Evolutionary conservation across 2,888 invertebrate species (phyloP).

Genomic region (Athalia cordata): DNA sequence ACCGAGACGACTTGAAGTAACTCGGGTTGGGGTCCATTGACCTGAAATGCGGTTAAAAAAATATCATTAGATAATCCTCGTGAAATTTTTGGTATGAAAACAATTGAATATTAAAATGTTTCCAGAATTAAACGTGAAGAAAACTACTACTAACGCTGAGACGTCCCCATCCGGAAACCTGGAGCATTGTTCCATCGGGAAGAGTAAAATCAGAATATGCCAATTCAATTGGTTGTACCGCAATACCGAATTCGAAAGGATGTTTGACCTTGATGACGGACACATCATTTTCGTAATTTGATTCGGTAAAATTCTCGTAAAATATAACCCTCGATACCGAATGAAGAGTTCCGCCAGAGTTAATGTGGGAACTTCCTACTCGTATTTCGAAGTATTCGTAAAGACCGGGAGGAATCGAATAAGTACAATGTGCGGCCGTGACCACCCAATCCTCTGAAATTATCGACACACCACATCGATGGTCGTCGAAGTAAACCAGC

Average conservation of each 20-base stretch:
- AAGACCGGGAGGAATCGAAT: background rate
- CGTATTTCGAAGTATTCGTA: constrained; percentile 10
- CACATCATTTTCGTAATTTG: constrained; percentile 59
- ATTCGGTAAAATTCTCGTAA: constrained; percentile 48
- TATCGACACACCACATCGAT: constrained; percentile 67
- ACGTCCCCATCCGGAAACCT: constrained; percentile 60
- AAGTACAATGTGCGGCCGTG: constrained; percentile 68
- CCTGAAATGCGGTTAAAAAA: background rate
- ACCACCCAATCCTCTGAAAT: constrained; percentile 64
- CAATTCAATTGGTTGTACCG: constrained; percentile 57
- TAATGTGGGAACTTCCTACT: constrained; percentile 26
- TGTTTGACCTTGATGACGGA: constrained; percentile 59
- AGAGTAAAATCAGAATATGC: constrained; percentile 58
- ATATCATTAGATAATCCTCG: background rate
- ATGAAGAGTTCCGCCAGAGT: constrained; percentile 30
- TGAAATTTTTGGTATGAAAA: constrained; percentile 26
- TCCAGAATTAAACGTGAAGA: constrained; percentile 49
- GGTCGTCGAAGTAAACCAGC: constrained; percentile 58
- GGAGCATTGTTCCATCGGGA: constrained; percentile 50
- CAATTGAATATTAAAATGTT: constrained; percentile 40
- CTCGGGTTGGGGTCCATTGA: background rate
- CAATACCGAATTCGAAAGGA: constrained; percentile 54
- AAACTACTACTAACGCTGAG: constrained; percentile 48
- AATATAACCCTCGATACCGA: constrained; percentile 7
- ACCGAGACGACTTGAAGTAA: constrained; percentile 33